phyloP scores from a whole-genome alignment of 2,888 invertebrate genomes.

The Scaeva pyrastri region DNA sequence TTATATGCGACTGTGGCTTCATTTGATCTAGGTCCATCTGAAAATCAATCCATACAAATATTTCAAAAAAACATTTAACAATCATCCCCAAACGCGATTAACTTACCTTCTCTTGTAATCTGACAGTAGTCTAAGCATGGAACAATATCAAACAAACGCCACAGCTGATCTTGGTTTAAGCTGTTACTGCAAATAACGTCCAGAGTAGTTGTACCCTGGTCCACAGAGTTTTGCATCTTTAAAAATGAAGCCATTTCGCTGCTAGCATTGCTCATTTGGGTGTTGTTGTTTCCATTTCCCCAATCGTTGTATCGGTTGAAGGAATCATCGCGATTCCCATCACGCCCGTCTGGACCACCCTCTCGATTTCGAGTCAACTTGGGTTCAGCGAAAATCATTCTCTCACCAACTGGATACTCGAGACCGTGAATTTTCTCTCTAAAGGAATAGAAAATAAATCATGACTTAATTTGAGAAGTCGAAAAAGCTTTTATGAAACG shows the following conservation, averaged over 20 bases:
- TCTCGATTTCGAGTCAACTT: constrained; percentile 85
- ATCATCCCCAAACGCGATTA: background rate
- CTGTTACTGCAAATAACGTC: constrained; percentile 90
- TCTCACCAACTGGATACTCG: constrained; percentile 95
- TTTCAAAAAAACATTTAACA: no score
- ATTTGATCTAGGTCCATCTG: constrained; percentile 82
- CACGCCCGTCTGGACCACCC: constrained; percentile 80
- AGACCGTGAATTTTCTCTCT: constrained; percentile 94
- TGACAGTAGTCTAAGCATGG: constrained; percentile 90
- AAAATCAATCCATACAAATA: constrained; percentile 7
- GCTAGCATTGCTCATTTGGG: constrained; percentile 53
- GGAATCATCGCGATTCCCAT: constrained; percentile 77
- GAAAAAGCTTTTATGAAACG: no score
- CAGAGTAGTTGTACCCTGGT: constrained; percentile 85
- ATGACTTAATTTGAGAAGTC: no score
- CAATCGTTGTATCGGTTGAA: constrained; percentile 70
- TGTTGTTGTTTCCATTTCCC: constrained; percentile 24
- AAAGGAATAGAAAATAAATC: constrained; percentile 82
- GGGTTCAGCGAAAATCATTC: constrained; percentile 94
- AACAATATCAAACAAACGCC: constrained; percentile 93
- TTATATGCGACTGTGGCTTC: constrained; percentile 89
- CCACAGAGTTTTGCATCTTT: constrained; percentile 81
- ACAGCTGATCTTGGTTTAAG: constrained; percentile 90
- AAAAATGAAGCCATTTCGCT: constrained; percentile 81
- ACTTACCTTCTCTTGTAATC: constrained; percentile 83